Evolutionary conservation across 2,888 invertebrate species (phyloP), one percentile per base, ranked within the genome.

Genomic region (Melolontha melolontha): DNA sequence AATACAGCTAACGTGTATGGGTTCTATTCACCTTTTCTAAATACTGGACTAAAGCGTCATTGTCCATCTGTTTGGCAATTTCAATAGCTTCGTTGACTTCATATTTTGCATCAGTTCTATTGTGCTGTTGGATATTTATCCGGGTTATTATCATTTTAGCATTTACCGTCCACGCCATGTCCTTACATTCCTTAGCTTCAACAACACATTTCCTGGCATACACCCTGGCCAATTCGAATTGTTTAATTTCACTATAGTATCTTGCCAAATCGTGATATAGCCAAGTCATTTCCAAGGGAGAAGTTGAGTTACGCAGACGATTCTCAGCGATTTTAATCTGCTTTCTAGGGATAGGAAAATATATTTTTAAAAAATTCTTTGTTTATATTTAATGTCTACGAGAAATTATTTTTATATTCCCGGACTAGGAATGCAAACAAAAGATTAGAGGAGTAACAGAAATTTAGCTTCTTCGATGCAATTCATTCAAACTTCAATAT

Each of bases 221-320:
- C 5, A 82, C 78, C 71, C 83, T 77, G 0, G 84, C 84, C 16
- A 86, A 64, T 62, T 86, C 86, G 73, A 75, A 82, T 44, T 84
- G 81, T 42, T 79, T 80, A 1, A 80, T 73, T 66, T 85, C 82
- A 5, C 81, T 76, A 66, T 83, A 77, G 67, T 81, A 81, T 67
- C 83, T 80, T 6, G 82, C 79, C 10, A 86, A 75, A 71, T 86
- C 86, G 71, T 86, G 84, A 70, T 82, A 85, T 27, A 86, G 70
- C 85, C 85, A 84, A 11, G 83, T 78, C 2, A 85, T 75, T 75
- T 86, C 86, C n/a, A 83, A 75, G 0, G 82, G 76, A 40, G 71
- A 72, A 27, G 73, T 73, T 1, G 81, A 79, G 29, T 74, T 73
- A 47, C 73, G 72, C 5, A 83, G 66, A 1, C 82, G 76, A 34